A percentile compares a stretch with the other conserved stretches of the same genome.
These are phyloP conservation scores for Dromiciops gliroides DNA, from an alignment of 2,113 vertebrate genomes.

Conservation along the genomic window DNA sequence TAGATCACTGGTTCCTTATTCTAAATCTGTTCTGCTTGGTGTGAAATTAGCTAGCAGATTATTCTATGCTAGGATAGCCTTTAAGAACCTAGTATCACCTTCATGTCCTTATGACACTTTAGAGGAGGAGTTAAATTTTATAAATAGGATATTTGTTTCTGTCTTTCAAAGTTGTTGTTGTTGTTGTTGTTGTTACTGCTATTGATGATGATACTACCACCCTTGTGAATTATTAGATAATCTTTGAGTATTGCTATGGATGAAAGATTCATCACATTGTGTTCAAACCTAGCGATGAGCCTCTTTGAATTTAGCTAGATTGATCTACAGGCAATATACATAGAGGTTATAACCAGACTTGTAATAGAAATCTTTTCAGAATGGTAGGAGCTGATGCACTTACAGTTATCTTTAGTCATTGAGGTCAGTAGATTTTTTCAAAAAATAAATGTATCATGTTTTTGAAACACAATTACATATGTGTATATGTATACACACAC, in stretches of 20 bases:
- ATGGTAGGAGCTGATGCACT: neutral
- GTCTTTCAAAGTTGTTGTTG: neutral
- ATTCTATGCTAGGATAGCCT: neutral
- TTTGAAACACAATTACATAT: too few species aligned
- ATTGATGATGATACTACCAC: neutral
- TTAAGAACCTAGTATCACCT: neutral
- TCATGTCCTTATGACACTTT: neutral
- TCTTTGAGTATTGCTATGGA: neutral
- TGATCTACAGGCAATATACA: neutral
- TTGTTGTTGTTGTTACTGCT: neutral
- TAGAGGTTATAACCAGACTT: too few species aligned
- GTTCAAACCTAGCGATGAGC: neutral
- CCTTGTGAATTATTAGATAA: neutral
- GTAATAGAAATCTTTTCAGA: neutral
- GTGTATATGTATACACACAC: too few species aligned
- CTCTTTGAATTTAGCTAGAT: neutral
- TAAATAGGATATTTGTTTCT: neutral
- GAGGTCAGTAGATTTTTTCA: neutral
- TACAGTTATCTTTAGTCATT: neutral
- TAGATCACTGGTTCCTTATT: neutral
- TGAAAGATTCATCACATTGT: neutral
- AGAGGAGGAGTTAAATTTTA: neutral
- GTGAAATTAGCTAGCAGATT: neutral
- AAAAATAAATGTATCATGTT: neutral
- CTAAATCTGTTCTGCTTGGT: neutral